Base-by-base conservation (phyloP, 2,797 vertebrate genomes). In the Lagodon rhomboides region DNA sequence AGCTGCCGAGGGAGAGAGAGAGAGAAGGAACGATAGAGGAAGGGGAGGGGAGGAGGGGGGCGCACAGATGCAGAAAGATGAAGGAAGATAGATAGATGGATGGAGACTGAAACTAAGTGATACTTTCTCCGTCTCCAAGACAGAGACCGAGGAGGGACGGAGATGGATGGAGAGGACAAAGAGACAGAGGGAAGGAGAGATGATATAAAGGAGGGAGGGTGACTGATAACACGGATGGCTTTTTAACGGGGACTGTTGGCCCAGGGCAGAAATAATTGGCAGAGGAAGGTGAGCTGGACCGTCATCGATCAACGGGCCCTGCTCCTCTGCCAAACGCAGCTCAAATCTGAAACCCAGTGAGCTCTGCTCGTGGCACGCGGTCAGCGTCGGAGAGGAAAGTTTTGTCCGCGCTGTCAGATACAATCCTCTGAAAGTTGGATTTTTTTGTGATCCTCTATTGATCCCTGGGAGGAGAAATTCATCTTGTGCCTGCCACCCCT, bases 171-270 rank as follows among this genome's bases (percentile, higher is more conserved):
- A 85, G 54, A 77, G 82, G 80, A 68, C 75, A 66, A 73, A 77
- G 83, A 89, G 72, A 79, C 74, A 78, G 86, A 81, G 86, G 68
- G 80, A 85, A 90, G 80, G 80, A 85, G 85, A 86, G 85, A 91
- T 91, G 89, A 90, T 91, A 79, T 90, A 78, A 90, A 88, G 64
- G 71, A 82, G 67, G 85, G 85, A 79, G 86, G 80, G 81, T 91
- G 91, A 93, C 91, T 90, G 92, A 94, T 93, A 92, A 93, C 91
- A 84, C 70, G 88, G 87, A 92, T 90, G 87, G 88, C 86, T 91
- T 92, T 93, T 94, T 92, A 94, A 93, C 91, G 68, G 91, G 77
- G 85, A 86, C 88, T 47, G 13, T 83, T 91, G 89, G 91, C 86
- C 87, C 86, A 25, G 87, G 87, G 91, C 85, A 87, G 84, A 88